Conservation (phyloP, 2,113 vertebrate species). For the Odocoileus hemionus region DNA sequence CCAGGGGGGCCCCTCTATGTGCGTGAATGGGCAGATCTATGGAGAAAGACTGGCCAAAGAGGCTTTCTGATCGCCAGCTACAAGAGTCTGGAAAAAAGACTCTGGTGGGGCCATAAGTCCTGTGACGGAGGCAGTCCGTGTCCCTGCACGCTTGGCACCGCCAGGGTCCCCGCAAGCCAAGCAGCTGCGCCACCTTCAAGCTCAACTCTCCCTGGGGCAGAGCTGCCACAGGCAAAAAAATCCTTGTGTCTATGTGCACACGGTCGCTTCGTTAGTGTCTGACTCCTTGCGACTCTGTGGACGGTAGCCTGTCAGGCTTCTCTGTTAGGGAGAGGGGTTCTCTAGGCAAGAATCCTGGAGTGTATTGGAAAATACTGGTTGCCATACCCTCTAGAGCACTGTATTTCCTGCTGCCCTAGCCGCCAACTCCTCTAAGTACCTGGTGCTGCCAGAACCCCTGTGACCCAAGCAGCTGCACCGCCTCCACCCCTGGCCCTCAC, state of each 20-base stretch:
- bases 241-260: neutral
- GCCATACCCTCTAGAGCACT: neutral
- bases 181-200: neutral
- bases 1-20: neutral
- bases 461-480: accelerated
- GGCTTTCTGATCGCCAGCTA: neutral
- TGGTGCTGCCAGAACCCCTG: neutral
- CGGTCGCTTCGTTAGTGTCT: accelerated
- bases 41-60: neutral
- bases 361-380: neutral
- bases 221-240: neutral
- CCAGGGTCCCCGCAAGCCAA: neutral
- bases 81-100: neutral
- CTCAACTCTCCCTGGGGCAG: neutral
- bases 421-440: accelerated
- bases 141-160: accelerated
- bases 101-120: neutral
- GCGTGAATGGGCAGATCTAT: neutral
- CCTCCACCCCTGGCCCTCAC: neutral
- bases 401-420: neutral
- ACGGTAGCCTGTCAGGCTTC: neutral
- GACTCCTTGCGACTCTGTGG: neutral
- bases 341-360: neutral
- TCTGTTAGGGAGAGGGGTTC: neutral
- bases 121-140: neutral